Evolutionary conservation across 2,888 invertebrate species (phyloP).

Genomic region (Ormyrus thymus): DNA sequence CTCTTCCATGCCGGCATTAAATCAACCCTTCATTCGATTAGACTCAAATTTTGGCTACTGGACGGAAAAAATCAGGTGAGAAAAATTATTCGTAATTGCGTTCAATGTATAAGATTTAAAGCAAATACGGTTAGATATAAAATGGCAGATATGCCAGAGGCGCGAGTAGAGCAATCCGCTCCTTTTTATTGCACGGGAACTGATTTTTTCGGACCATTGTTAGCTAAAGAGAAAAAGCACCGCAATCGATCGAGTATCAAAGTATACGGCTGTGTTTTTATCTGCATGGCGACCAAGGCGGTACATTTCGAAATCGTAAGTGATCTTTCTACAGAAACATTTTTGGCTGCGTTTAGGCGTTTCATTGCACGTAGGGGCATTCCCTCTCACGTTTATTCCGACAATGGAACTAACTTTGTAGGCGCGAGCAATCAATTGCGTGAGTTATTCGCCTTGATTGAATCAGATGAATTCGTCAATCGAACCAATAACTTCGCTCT

Average conservation of each 20-base stretch:
- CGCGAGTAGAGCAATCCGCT: background rate
- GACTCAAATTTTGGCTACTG: constrained; percentile 60
- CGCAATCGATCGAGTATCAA: constrained; percentile 54
- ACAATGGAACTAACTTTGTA: constrained; percentile 10
- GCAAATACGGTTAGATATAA: background rate
- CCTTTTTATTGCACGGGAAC: constrained; percentile 61
- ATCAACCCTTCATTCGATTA: constrained; percentile 55
- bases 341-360: background rate
- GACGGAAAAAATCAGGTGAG: constrained; percentile 56
- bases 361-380: constrained; percentile 4
- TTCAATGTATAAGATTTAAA: constrained; percentile 39
- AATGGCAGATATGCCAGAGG: constrained; percentile 65
- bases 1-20: constrained; percentile 60
- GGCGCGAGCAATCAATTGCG: background rate
- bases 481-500: too few species aligned
- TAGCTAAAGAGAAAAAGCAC: constrained; percentile 56
- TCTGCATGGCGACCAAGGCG: constrained; percentile 65
- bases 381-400: constrained; percentile 2
- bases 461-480: too few species aligned
- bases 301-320: constrained; percentile 57
- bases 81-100: constrained; percentile 46
- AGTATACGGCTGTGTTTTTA: constrained; percentile 59
- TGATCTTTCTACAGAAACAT: too few species aligned
- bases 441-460: too few species aligned
- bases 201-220: constrained; percentile 64